phyloP scores from a whole-genome alignment of 2,113 vertebrate genomes.

The Hippotragus niger region DNA sequence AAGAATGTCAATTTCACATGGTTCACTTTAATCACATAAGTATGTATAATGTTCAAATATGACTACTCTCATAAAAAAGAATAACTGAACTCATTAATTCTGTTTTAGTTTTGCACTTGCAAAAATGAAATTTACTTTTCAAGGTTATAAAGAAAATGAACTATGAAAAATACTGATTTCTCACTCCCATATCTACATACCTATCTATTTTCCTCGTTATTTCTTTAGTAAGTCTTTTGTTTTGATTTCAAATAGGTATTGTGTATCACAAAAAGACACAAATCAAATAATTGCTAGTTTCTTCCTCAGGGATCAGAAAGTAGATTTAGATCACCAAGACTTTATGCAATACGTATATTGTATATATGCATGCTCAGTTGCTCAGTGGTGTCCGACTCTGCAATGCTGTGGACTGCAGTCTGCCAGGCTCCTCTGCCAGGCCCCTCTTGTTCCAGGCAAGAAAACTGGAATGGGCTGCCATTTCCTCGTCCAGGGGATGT shows the following conservation, averaged over 20 bases:
- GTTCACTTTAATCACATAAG: not conserved
- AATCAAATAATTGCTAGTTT: not conserved
- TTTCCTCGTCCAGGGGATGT: not conserved
- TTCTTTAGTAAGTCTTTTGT: not conserved
- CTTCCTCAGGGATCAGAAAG: not conserved
- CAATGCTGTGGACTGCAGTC: not conserved
- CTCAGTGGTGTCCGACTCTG: not conserved
- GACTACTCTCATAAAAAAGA: not conserved
- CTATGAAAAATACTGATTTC: not conserved
- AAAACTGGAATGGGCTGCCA: not conserved
- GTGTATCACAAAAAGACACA: not conserved
- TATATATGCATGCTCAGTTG: not conserved
- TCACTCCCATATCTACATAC: not conserved
- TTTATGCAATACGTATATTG: not conserved
- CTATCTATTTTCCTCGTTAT: not conserved
- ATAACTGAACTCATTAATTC: not conserved
- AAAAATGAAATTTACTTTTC: constrained; percentile 30
- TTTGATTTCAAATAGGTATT: not conserved
- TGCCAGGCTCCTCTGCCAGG: not conserved
- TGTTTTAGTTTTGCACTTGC: not conserved
- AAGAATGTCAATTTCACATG: not conserved
- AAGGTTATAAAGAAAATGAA: not conserved
- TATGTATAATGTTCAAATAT: not conserved
- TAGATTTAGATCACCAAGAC: not conserved
- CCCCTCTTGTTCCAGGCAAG: not conserved